Percentiles rank a stretch among this genome's conserved stretches.
phyloP scores from a whole-genome alignment of 1,140 invertebrate species.

The Panonychus citri region DNA sequence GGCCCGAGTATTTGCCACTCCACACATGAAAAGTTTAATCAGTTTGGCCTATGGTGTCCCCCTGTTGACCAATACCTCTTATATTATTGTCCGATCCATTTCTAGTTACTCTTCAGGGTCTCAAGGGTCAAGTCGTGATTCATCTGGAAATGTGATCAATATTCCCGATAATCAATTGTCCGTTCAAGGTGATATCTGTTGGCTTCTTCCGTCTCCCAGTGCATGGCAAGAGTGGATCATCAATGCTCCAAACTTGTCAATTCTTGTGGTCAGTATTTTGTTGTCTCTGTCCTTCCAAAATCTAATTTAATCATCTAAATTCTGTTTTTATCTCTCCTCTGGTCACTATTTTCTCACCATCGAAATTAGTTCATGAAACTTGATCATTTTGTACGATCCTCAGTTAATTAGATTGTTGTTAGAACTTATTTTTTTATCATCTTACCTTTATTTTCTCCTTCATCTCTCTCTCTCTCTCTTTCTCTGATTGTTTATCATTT shows the following conservation, averaged over 20 bases:
- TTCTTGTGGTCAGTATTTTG: conserved; percentile 8
- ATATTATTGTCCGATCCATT: conserved; percentile 1
- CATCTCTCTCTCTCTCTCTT: too few relatives aligned
- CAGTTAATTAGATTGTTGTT: too few relatives aligned
- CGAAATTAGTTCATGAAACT: too few relatives aligned
- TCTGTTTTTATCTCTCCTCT: too few relatives aligned
- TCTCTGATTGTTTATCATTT: too few relatives aligned
- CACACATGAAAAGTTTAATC: conserved; percentile 5
- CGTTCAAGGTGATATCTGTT: conserved; percentile 4
- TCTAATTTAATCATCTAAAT: too few relatives aligned
- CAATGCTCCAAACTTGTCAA: conserved; percentile 9
- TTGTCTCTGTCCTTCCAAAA: neutral
- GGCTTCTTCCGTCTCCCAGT: conserved; percentile 7
- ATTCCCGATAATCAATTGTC: neutral
- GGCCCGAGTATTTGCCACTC: conserved; percentile 7
- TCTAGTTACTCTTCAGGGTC: neutral
- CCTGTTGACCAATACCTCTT: conserved; percentile 2
- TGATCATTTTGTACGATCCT: too few relatives aligned
- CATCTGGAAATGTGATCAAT: neutral
- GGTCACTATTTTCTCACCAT: too few relatives aligned
- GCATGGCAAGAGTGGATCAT: conserved; percentile 12
- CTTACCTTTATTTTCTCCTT: too few relatives aligned
- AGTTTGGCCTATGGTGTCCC: conserved; percentile 9
- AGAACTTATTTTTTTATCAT: too few relatives aligned
- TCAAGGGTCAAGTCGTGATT: too few relatives aligned